Evolutionary conservation across 1,140 invertebrate genomes (phyloP), one percentile per base, ranked within the genome.

Genomic region (Euwallacea fornicatus): DNA sequence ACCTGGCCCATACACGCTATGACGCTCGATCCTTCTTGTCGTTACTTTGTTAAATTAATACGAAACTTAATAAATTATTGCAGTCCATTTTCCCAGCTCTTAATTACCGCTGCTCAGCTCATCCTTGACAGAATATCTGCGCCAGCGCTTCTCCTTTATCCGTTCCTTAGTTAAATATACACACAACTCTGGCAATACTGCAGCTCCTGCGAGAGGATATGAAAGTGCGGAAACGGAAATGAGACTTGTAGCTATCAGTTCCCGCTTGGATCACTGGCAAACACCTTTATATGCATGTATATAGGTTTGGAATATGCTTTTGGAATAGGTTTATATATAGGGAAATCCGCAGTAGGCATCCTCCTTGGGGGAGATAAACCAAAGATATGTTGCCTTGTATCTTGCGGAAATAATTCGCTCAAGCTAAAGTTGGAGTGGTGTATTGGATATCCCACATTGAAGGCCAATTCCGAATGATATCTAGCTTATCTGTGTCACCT

Each of bases 201-300:
- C 42, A 13, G 62, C 21, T 47, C 54, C 47, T 54, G 13, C 42
- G 21, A 33, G 53, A 60, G 66, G 66, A 68, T 53, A 46, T 50
- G 56, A n/a, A 53, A 69, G 13, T 15, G 33, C 58, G 67, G 67
- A 69, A 62, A 62, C 33, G 67, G 59, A 69, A 69, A 69, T 69
- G 58, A 62, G 67, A 67, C 47, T 69, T 69, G 67, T 44, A 69
- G 59, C 47, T 69, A 69, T 69, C 67, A 42, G 67, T 44, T 69
- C 41, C 41, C 42, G 13, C 42, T 69, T 62, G 58, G 67, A 60
- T 68, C 59, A 33, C 67, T 69, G 13, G 59, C 44, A 69, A 61
- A 61, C 67, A 42, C 60, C 67, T 62, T 62, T 69, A 69, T 69
- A 47, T 59, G 54, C 42, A 43, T 69, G 60, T 61, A 50, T 69